Evolutionary conservation across 2,113 vertebrate species (phyloP).

Genomic region (Balaenoptera acutorostrata): DNA sequence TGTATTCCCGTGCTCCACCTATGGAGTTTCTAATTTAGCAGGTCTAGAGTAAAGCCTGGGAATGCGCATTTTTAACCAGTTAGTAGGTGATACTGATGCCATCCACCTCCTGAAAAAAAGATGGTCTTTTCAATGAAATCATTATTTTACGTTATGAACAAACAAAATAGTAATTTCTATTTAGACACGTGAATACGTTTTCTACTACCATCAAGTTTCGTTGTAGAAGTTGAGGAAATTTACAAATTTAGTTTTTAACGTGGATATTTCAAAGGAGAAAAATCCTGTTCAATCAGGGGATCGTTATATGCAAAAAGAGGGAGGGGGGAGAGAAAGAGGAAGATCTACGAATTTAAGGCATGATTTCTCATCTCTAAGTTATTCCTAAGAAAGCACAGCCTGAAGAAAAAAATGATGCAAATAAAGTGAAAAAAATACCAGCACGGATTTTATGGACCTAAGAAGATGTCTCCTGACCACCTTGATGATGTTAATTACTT

Average conservation of each 20-base stretch:
- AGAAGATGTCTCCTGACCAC: not conserved
- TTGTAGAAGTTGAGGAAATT: not conserved
- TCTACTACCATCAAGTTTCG: not conserved
- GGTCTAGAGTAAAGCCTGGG: not conserved
- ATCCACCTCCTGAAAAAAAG: not conserved
- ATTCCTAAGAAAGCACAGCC: not conserved
- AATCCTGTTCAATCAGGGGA: not conserved
- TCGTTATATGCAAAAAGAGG: not conserved
- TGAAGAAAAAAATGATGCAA: not conserved
- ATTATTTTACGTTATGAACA: not conserved
- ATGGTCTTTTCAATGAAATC: not conserved
- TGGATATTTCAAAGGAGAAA: not conserved
- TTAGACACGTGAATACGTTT: not conserved
- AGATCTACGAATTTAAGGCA: not conserved
- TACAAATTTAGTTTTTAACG: not conserved
- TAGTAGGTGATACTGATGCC: not conserved
- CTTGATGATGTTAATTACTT: not conserved
- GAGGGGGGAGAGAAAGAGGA: not conserved
- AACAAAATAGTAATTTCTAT: not conserved
- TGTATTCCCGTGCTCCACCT: not conserved
- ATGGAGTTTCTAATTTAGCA: not conserved
- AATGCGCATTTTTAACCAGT: not conserved
- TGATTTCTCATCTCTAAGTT: not conserved
- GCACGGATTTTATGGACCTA: not conserved
- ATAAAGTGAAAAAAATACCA: not conserved